These are phyloP conservation scores for Sorex maritimensis DNA, from an alignment of 2,797 vertebrate species.

Conservation along the genomic window DNA sequence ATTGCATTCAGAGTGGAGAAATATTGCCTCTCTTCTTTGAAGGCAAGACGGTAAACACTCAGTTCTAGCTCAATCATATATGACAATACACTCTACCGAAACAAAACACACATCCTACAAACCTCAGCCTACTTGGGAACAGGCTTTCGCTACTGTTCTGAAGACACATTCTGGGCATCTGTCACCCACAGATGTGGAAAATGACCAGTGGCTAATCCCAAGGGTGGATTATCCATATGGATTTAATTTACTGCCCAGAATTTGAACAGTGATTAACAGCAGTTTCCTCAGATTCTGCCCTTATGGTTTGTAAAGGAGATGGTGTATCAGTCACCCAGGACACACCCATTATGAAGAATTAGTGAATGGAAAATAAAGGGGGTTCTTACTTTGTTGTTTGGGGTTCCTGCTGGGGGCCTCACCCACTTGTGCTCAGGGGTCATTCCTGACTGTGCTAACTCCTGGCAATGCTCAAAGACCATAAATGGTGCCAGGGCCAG, in stretches of 20 bases:
- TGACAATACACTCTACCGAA: not conserved
- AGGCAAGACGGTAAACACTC: not conserved
- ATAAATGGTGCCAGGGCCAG: too few relatives aligned
- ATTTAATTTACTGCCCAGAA: not conserved
- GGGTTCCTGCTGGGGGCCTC: too few relatives aligned
- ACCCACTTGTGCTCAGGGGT: too few relatives aligned
- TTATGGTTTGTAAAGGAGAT: not conserved
- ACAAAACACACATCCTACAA: not conserved
- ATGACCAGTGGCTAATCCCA: not conserved
- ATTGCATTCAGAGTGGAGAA: conserved; percentile 33
- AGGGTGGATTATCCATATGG: not conserved
- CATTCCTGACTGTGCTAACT: too few relatives aligned
- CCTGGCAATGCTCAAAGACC: too few relatives aligned
- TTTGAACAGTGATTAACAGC: not conserved
- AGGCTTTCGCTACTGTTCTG: not conserved
- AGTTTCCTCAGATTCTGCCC: not conserved
- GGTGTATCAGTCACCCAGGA: not conserved
- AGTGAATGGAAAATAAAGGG: not conserved
- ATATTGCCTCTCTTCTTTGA: conserved; percentile 3
- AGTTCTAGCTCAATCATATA: not conserved
- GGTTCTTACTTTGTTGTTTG: too few relatives aligned
- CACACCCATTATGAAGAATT: not conserved
- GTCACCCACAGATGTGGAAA: not conserved
- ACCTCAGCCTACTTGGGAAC: conserved; percentile 47
- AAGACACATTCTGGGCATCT: not conserved